Conservation (phyloP, 1,140 invertebrate genomes). For the Pseudomyrmex concolor region DNA sequence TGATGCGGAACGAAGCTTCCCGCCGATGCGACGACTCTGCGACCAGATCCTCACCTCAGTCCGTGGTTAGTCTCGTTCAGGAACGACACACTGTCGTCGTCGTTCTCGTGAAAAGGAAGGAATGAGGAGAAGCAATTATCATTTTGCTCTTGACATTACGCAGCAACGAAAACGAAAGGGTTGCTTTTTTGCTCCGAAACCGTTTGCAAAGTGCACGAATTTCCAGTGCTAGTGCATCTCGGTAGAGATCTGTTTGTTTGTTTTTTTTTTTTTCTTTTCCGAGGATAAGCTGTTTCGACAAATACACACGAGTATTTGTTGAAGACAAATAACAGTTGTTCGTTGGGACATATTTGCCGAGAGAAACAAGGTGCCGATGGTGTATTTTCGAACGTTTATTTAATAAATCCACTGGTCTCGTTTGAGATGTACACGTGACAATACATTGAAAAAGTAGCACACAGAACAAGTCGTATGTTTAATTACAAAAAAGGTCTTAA, state of each 20-base stretch:
- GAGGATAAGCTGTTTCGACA: background rate
- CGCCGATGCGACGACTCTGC: conserved; percentile 40
- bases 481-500: background rate
- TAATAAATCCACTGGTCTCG: background rate
- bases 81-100: conserved; percentile 44
- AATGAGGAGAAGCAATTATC: background rate
- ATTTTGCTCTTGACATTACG: conserved; percentile 47
- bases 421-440: too few species aligned
- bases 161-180: conserved; percentile 23
- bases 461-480: too few species aligned
- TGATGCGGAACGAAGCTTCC: conserved; percentile 57
- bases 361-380: conserved; percentile 7
- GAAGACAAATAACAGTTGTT: background rate
- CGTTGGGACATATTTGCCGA: background rate
- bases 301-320: background rate
- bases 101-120: background rate
- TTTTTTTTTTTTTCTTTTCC: background rate
- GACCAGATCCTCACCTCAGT: conserved; percentile 57
- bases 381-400: background rate
- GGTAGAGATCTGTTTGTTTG: background rate
- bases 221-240: conserved; percentile 6
- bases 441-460: too few species aligned
- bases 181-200: conserved; percentile 11
- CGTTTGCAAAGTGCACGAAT: conserved; percentile 13
- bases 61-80: conserved; percentile 59